Base-by-base conservation (phyloP, 1,140 invertebrate species). In the Atta texana region DNA sequence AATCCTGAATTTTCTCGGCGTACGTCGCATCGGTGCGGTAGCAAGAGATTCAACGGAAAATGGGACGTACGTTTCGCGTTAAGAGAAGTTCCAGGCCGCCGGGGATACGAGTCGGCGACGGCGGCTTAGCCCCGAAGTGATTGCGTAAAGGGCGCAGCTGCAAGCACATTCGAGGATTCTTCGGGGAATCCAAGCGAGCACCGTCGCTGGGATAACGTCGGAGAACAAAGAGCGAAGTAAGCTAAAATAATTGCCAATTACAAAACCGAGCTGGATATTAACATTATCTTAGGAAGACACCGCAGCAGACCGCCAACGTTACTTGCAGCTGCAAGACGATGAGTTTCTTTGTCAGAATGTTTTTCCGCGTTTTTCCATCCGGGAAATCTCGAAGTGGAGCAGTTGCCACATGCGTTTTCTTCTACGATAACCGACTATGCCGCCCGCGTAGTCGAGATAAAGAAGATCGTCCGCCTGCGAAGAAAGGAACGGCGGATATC, bases 241-340 rank as follows among this genome's bases (percentile, higher is more conserved):
- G 91, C 91, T 87, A 82, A 92, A 92, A 93, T 93, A 93, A 93
- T 93, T 93, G 92, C 85, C 92, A 93, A 92, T 93, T 93, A 93
- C 88, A 92, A 92, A 93, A 88, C 90, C 89, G 84, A 89, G 91
- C 82, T 49, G 88, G 90, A 93, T 93, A 93, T 93, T 92, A 92
- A 91, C 92, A 92, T 93, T 93, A 93, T 93, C 92, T 93, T 64
- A 63, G 59, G 68, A 31, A 55, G 71, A 53, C 49, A 87, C 64
- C 21, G 49, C 31, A 10, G 51, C 69, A n/a, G 16, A 49, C 69
- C 64, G 77, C 64, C 64, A 74, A 76, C 82, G 66, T 49, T 77
- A 87, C 59, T 72, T 61, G 72, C 84, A 55, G 68, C 61, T 44
- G 61, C 53, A 78, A 51, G 68, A 74, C 78, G 68, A 69, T 59